phyloP scores from a whole-genome alignment of 2,113 vertebrate genomes.

The Apteryx mantelli region DNA sequence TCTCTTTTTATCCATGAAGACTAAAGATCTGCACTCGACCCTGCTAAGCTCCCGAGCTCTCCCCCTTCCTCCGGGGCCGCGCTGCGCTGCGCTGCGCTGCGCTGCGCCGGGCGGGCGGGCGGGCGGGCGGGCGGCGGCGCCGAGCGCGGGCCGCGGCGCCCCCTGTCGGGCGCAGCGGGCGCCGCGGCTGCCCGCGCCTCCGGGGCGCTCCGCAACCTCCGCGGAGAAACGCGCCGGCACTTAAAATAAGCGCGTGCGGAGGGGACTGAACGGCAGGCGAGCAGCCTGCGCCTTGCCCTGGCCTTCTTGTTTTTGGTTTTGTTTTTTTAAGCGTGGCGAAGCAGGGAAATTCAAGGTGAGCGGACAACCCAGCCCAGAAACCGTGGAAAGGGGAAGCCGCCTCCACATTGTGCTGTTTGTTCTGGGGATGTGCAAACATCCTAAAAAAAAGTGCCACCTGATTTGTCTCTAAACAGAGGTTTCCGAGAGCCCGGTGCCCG shows the following conservation, averaged over 20 bases:
- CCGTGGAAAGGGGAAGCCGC: neutral
- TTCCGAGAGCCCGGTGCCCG: neutral
- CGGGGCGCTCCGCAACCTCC: neutral
- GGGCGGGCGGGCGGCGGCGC: too few species aligned
- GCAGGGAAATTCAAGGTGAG: neutral
- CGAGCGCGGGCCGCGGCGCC: too few species aligned
- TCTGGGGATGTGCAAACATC: too few species aligned
- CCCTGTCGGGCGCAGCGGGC: constrained; percentile 76
- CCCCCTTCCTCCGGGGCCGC: constrained; percentile 56
- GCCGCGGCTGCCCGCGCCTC: constrained; percentile 11
- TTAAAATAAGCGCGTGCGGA: neutral
- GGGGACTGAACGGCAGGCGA: neutral
- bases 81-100: constrained; percentile 37
- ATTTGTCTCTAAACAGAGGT: neutral
- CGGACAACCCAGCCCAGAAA: neutral
- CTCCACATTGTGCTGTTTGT: neutral
- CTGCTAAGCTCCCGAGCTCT: constrained; percentile 52
- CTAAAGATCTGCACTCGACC: constrained; percentile 79
- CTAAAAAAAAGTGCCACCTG: too few species aligned
- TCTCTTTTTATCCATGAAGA: constrained; percentile 78
- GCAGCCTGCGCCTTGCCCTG: neutral
- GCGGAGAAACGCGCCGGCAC: neutral
- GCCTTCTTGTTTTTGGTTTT: too few species aligned
- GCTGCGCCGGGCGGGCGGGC: neutral
- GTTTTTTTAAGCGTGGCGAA: too few species aligned